Evolutionary conservation across 2,113 vertebrate genomes (phyloP), one percentile per base, ranked within the genome.

Genomic region (Platichthys flesus): DNA sequence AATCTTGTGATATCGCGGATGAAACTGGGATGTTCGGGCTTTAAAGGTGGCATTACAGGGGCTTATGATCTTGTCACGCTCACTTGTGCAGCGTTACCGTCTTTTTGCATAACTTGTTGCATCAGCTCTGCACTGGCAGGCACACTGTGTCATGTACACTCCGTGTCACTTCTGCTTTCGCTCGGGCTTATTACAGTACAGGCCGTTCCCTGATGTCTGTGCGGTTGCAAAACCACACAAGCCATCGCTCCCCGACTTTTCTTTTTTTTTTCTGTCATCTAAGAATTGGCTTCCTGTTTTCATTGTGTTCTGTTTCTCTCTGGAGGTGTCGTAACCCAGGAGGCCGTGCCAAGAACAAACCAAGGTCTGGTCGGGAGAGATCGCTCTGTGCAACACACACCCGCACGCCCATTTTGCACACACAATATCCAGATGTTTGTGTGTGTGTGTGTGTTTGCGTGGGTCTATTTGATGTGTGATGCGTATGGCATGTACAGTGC

Each of bases 211-310:
- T 88, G 91, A 90, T 91, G 84, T 90, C 87, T 90, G 89, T 67
- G 89, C 24, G 70, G 85, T 93, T 93, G 85, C 87, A 86, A 94
- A 93, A 94, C 81, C 71, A 76, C 83, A 83, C 88, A 74, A 86
- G 71, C 86, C 83, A 89, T 87, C 76, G 68, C 74, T 81, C 72
- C 65, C 77, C 37, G 52, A 24, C 63, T 28, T 15, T 89, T 79
- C 71, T 78, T 63, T 23, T 23, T n/a, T 63, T 23, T 40, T 40
- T 58, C 64, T 90, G 88, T 93, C 85, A 92, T 93, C 91, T 91
- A 91, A 94, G 89, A 89, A 90, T 89, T 74, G 76, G 87, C 90
- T 94, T 95, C 94, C 94, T 95, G 94, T 94, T 95, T 94, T 93
- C 90, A 88, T 91, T 87, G 81, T 84, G 88, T 86, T 86, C 71